Percentiles rank a stretch among this genome's conserved stretches.
phyloP scores from a whole-genome alignment of 2,113 vertebrate species.

The Leucosticte australis region DNA sequence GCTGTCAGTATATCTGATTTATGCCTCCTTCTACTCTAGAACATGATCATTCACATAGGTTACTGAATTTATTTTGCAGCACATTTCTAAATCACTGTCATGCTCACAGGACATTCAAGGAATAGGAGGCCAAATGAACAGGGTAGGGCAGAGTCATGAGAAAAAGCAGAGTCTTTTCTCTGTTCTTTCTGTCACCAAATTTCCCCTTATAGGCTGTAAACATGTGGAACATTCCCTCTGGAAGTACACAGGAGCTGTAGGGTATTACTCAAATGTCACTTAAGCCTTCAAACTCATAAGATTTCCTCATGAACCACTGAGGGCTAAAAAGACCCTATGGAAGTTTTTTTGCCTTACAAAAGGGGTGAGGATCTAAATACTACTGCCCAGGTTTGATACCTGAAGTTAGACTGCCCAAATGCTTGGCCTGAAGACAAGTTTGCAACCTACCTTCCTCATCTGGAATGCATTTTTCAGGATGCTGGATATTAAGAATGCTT shows the following conservation, averaged over 20 bases:
- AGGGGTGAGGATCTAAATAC: neutral
- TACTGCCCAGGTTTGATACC: neutral
- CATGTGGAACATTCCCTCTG: neutral
- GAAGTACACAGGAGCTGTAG: neutral
- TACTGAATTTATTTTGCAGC: neutral
- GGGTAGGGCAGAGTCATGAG: neutral
- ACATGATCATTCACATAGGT: neutral
- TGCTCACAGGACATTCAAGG: neutral
- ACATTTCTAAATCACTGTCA: neutral
- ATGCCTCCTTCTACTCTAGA: neutral
- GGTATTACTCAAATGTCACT: neutral
- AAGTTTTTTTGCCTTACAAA: neutral
- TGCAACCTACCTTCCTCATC: neutral
- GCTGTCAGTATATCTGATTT: neutral
- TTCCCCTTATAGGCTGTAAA: neutral
- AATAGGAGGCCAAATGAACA: neutral
- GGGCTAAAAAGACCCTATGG: neutral
- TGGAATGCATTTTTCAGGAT: neutral
- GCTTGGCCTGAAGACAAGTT: neutral
- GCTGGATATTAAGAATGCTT: neutral
- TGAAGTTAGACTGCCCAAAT: neutral
- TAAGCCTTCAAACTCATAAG: neutral
- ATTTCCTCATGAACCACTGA: neutral
- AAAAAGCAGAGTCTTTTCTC: neutral
- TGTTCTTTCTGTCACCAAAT: neutral